phyloP scores from a whole-genome alignment of 2,113 vertebrate genomes.

The Scortum barcoo region DNA sequence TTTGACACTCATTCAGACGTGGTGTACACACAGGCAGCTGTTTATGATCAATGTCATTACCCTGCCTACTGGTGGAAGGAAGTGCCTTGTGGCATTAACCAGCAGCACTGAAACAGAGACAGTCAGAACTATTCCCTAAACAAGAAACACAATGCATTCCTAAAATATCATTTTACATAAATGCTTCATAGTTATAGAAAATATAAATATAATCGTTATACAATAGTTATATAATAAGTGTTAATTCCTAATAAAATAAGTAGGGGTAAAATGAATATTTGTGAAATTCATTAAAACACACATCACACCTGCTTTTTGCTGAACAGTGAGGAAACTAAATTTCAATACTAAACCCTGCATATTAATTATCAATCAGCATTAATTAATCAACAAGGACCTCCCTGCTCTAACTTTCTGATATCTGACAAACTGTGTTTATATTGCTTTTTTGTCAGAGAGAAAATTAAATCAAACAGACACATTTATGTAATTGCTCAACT shows the following conservation, averaged over 20 bases:
- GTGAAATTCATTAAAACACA: neutral
- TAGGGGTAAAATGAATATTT: neutral
- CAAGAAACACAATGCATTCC: neutral
- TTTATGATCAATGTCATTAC: constrained; percentile 71
- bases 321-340: neutral
- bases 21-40: constrained; percentile 24
- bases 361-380: constrained; percentile 7
- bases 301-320: neutral
- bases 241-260: too few relatives aligned
- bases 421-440: neutral
- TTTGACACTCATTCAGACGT: constrained; percentile 55
- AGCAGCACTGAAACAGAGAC: neutral
- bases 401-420: neutral
- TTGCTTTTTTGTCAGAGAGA: neutral
- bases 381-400: neutral
- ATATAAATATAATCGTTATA: neutral
- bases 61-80: constrained; percentile 16
- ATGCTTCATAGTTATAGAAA: neutral
- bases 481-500: constrained; percentile 19
- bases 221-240: neutral
- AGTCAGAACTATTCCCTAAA: neutral
- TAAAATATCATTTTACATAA: neutral
- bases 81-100: neutral
- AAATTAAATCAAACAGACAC: constrained; percentile 12
- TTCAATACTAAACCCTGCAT: neutral